Percentiles rank a stretch among this genome's conserved stretches.
phyloP scores from a whole-genome alignment of 2,888 invertebrate species.

The Perizoma flavofasciatum region DNA sequence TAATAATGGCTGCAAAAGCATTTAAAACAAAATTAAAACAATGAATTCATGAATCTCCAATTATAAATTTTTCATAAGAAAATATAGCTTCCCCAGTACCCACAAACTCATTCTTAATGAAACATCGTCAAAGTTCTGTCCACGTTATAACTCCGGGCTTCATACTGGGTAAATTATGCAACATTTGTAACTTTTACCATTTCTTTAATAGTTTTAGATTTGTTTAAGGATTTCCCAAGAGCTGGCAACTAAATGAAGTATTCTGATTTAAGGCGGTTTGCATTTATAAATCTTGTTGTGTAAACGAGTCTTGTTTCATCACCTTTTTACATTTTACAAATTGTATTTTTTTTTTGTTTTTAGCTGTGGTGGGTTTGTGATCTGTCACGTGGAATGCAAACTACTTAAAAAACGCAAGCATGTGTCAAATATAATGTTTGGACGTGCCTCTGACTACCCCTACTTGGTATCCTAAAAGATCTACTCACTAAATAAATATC shows the following conservation, averaged over 20 bases:
- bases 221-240: conserved; percentile 36
- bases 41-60: conserved; percentile 11
- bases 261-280: conserved; percentile 25
- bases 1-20: background rate
- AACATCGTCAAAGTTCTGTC: conserved; percentile 30
- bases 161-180: conserved; percentile 37
- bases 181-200: conserved; percentile 37
- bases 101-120: conserved; percentile 16
- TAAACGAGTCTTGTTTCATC: conserved; percentile 8
- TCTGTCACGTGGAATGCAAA: too few relatives aligned
- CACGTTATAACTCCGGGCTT: conserved; percentile 16
- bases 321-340: background rate
- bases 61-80: conserved; percentile 14
- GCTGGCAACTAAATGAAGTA: conserved; percentile 26
- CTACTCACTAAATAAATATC: too few relatives aligned
- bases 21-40: conserved; percentile 1
- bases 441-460: too few relatives aligned
- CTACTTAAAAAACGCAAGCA: too few relatives aligned
- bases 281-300: conserved; percentile 22
- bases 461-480: too few relatives aligned
- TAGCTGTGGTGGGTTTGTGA: too few relatives aligned
- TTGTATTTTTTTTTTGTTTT: too few relatives aligned
- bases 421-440: too few relatives aligned
- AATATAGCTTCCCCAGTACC: background rate
- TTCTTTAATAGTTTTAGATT: conserved; percentile 37